Conservation (phyloP, 2,797 vertebrate genomes). For the Meda fulgida region DNA sequence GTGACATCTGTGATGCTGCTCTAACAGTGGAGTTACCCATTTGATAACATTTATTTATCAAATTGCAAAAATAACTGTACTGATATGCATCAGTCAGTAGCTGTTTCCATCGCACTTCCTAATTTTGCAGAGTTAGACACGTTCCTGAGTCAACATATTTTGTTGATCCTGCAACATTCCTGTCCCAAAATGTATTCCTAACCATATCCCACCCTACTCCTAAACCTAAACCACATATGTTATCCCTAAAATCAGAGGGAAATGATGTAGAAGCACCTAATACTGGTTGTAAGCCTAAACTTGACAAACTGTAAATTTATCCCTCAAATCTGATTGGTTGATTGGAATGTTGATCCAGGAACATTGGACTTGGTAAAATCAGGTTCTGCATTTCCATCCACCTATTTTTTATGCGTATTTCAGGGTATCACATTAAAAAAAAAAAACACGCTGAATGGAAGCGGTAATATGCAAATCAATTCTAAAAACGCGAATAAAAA, state of each 20-base stretch:
- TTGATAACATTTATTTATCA: constrained; percentile 12
- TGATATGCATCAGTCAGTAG: background rate
- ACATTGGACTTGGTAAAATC: too few species aligned
- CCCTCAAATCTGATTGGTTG: background rate
- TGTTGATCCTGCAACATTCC: background rate
- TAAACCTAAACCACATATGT: too few species aligned
- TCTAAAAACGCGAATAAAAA: too few species aligned
- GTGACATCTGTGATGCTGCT: background rate
- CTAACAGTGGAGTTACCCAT: background rate
- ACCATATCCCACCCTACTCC: background rate
- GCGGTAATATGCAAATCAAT: too few species aligned
- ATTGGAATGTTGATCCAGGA: background rate
- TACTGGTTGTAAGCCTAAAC: background rate
- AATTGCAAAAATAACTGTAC: background rate
- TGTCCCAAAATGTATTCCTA: background rate
- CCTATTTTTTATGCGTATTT: too few species aligned
- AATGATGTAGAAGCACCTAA: background rate
- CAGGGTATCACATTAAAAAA: too few species aligned
- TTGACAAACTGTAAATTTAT: background rate
- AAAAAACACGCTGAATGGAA: too few species aligned
- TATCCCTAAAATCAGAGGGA: background rate
- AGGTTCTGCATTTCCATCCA: too few species aligned
- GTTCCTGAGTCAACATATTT: background rate
- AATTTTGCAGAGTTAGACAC: too few species aligned
- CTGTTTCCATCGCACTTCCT: background rate